Evolutionary conservation across 2,113 vertebrate species (phyloP).

Genomic region (Synchiropus splendidus): DNA sequence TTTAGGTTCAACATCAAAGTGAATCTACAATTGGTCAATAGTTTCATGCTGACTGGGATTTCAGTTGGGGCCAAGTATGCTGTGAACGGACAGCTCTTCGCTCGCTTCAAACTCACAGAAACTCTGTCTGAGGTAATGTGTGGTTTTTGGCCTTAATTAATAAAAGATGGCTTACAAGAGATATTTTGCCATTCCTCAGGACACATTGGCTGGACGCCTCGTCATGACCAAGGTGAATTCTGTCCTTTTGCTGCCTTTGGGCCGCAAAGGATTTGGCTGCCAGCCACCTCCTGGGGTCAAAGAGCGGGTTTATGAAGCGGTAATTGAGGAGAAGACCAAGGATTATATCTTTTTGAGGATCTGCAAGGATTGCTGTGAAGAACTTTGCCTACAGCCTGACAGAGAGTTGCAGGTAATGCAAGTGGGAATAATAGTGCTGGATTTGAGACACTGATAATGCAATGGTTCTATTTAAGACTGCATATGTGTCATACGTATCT

Average conservation of each 20-base stretch:
- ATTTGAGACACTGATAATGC: no score
- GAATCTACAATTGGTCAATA: constrained; percentile 92
- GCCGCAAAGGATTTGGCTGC: constrained; percentile 70
- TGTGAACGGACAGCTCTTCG: constrained; percentile 94
- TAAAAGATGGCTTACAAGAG: not conserved
- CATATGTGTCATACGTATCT: no score
- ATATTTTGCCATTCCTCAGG: constrained; percentile 36
- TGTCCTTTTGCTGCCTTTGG: constrained; percentile 86
- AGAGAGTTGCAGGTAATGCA: constrained; percentile 82
- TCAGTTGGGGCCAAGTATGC: constrained; percentile 97
- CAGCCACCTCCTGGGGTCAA: constrained; percentile 83
- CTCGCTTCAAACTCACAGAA: constrained; percentile 95
- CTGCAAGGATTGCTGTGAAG: constrained; percentile 91
- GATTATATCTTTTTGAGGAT: constrained; percentile 97
- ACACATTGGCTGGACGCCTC: constrained; percentile 91
- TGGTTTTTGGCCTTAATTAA: no score
- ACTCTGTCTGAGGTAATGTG: constrained; percentile 81
- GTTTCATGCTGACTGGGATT: constrained; percentile 98
- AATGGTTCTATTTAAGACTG: no score
- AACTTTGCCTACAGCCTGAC: constrained; percentile 84
- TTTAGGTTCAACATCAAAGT: constrained; percentile 98
- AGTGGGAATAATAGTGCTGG: no score
- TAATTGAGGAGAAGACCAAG: constrained; percentile 98
- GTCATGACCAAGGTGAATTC: constrained; percentile 99
- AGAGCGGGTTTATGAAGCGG: constrained; percentile 94